Conservation (phyloP, 2,797 vertebrate species). For the Lepidocolaptes lacrymiger region DNA sequence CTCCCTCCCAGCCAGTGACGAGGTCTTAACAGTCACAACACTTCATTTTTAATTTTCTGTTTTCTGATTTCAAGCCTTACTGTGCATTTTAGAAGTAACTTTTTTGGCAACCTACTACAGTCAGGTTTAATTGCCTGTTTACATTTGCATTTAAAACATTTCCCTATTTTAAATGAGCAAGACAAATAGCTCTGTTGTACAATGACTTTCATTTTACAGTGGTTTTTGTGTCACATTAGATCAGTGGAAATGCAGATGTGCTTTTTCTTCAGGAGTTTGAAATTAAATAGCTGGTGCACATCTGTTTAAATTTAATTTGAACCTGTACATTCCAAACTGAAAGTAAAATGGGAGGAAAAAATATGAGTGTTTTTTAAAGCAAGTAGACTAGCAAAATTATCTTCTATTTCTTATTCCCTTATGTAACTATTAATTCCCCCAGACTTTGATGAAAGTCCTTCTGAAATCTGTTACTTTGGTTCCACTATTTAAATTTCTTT, state of each 20-base stretch:
- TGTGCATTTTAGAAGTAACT: background rate
- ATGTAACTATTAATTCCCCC: background rate
- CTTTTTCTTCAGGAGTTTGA: constrained; percentile 13
- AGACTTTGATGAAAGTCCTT: background rate
- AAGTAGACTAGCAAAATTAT: constrained; percentile 12
- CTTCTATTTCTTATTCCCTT: constrained; percentile 35
- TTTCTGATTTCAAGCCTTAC: background rate
- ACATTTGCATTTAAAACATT: constrained; percentile 7
- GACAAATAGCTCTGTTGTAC: background rate
- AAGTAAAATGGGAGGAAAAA: background rate
- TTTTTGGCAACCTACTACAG: background rate
- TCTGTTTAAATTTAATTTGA: constrained; percentile 65
- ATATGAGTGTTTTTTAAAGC: constrained; percentile 26
- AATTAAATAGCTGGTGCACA: constrained; percentile 38
- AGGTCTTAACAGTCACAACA: background rate
- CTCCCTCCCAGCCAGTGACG: background rate
- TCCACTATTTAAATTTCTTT: constrained; percentile 7
- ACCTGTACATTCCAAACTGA: background rate
- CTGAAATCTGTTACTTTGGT: constrained; percentile 32
- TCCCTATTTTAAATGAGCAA: background rate
- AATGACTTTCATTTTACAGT: background rate
- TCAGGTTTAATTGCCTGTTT: background rate
- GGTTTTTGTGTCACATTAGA: background rate
- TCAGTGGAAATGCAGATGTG: background rate
- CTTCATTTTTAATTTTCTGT: background rate